Conservation (phyloP, 2,113 vertebrate genomes). For the Labeo catla region DNA sequence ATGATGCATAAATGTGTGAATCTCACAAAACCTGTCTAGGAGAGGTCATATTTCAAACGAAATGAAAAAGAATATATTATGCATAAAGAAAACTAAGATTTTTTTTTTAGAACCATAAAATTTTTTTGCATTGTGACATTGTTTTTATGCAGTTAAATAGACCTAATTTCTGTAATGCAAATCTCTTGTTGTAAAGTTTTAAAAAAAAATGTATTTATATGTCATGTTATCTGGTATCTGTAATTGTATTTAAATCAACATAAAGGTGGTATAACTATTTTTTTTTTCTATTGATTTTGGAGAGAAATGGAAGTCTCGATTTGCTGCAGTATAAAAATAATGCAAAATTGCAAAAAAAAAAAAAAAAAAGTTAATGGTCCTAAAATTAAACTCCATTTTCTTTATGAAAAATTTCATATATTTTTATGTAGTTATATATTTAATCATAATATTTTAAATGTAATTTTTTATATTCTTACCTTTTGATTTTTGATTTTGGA, state of each 20-base stretch:
- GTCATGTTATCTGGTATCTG: too few relatives aligned
- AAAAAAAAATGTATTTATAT: background rate
- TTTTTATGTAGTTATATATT: background rate
- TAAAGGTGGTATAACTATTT: too few relatives aligned
- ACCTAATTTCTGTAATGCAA: too few relatives aligned
- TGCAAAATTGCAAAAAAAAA: too few relatives aligned
- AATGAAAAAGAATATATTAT: background rate
- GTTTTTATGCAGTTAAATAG: background rate
- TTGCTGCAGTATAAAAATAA: too few relatives aligned
- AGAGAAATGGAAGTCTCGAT: too few relatives aligned
- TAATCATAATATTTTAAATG: background rate
- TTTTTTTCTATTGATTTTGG: too few relatives aligned
- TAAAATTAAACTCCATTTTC: background rate
- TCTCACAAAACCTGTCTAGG: background rate
- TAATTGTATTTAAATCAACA: too few relatives aligned
- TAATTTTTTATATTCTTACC: background rate
- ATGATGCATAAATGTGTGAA: background rate
- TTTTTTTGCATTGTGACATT: background rate
- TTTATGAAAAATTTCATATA: background rate
- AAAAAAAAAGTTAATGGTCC: too few relatives aligned
- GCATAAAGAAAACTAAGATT: background rate
- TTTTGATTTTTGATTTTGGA: background rate
- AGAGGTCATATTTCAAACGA: background rate
- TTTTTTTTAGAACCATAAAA: background rate
- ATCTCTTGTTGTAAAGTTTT: too few relatives aligned